Base-by-base conservation (phyloP, 2,888 invertebrate species). In the Acrobasis consociella region DNA sequence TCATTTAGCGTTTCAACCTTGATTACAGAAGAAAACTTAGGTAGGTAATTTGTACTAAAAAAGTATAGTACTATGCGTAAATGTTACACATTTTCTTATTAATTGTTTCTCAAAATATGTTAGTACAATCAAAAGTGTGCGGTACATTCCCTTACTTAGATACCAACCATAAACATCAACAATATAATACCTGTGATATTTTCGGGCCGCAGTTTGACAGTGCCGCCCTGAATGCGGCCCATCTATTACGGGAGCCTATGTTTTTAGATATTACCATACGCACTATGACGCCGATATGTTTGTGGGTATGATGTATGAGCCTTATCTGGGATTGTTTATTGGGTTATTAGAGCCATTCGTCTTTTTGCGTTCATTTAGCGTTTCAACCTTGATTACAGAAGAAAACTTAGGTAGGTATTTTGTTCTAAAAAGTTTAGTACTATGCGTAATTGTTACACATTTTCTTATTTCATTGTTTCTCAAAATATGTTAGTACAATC, bases 181-280 rank as follows among this genome's bases (percentile, higher is more conserved):
- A 8, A 9, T 42, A 56, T 56, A 46, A 56, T 38, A 60, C 38
- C 17, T 51, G 60, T 49, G 49, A 50, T 58, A 58, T 51, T 60
- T 50, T 38, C 50, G 38, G 60, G 37, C 50, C 31, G n/a, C 60
- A 50, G 38, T 60, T 51, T 38, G 49, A 60, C 60, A 60, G 51
- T 13, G 31, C 5, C 17, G 49, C 38, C 46, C 38, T 17, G 60
- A 38, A 38, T 39, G 9, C 58, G 49, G 59, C 38, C 60, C 38
- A 51, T 60, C 59, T 37, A 50, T 50, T 51, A 51, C 46, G 13
- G 9, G 38, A 2, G 7, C 31, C 17, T 16, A n/a, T n/a, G 10
- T 49, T 58, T 58, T 22, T n/a, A 2, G 3, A 38, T 55, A 49
- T 31, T 31, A 37, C 9, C 15, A 58, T 37, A 15, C 38, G 13